Conservation (phyloP, 30 jellyfish, hydroid and myxozoan genomes). For the Hydractinia echinata region DNA sequence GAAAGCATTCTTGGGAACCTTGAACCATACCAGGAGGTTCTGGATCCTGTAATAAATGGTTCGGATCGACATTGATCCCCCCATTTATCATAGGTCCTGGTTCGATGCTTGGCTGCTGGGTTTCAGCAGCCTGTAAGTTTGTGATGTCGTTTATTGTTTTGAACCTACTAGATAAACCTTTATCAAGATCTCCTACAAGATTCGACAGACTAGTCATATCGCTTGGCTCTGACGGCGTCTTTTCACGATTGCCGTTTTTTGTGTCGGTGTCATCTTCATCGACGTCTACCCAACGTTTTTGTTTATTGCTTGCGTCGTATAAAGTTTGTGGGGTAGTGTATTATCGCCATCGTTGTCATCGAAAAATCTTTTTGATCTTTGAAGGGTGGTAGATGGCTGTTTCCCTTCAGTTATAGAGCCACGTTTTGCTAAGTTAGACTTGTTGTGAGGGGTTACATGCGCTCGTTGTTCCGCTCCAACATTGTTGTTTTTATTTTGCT, state of each 20-base stretch:
- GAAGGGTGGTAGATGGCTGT: no score
- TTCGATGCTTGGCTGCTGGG: not conserved
- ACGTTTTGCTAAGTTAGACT: no score
- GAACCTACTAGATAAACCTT: conserved; percentile 20
- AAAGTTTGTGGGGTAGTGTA: not conserved
- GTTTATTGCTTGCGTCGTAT: not conserved
- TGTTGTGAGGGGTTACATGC: no score
- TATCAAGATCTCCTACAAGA: conserved; percentile 26
- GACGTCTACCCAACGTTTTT: conserved; percentile 49
- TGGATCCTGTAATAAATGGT: not conserved
- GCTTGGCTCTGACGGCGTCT: conserved; percentile 35
- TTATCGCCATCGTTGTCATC: no score
- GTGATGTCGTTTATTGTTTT: conserved; percentile 28
- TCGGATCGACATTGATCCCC: not conserved
- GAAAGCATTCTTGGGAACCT: conserved; percentile 18
- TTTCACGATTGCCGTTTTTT: conserved; percentile 22
- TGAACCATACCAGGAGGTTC: conserved; percentile 15
- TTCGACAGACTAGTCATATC: conserved; percentile 16
- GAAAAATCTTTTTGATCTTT: no score
- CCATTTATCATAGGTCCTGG: conserved; percentile 20
- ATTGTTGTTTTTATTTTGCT: no score
- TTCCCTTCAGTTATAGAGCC: no score
- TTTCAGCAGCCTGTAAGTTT: conserved; percentile 21
- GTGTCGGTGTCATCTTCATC: conserved; percentile 30
- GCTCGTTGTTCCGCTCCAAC: no score